Evolutionary conservation across 2,113 vertebrate species (phyloP), one percentile per base, ranked within the genome.

Genomic region (Hemiprocne comata): DNA sequence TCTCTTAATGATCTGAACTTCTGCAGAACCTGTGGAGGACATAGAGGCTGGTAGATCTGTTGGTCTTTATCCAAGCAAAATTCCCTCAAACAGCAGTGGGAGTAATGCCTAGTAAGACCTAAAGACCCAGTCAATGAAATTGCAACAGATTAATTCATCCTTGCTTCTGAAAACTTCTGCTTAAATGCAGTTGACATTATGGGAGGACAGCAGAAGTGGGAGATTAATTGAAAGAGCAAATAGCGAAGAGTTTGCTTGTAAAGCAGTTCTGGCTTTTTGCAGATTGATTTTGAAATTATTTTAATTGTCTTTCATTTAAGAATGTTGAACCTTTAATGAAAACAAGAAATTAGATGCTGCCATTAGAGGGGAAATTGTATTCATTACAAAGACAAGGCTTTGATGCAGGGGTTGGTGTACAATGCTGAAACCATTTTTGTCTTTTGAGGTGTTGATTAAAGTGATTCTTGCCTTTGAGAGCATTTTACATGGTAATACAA

Each of bases 211-310:
- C 44, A 79, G 38, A 72, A 79, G 44, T n/a, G 6, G 36, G 50
- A 61, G 42, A 69, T 70, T 1, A 71, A 62, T 89, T 78, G 72
- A 44, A 94, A 82, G 60, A 93, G 28, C 40, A 82, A 2, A 36
- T 69, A 69, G n/a, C 28, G 26, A 74, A 76, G 17, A 67, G 54
- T 48, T 78, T 84, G 28, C n/a, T 64, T 89, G 34, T 85, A 75
- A 75, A 89, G 50, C 38, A 82, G 13, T 75, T 66, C 13, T 71
- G 33, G 12, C 33, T 78, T 82, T 85, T 91, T 87, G n/a, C 65
- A 71, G 11, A 79, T 89, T 75, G 51, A 34, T 84, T 94, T 92
- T 77, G 70, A 79, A 85, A 87, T 84, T 78, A 78, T 89, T 97
- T 90, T 67, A 89, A 75, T 94, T 91, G 33, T 50, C 54, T 85